Evolutionary conservation across 2,113 vertebrate species (phyloP).

Genomic region (Hirundichthys speculiger): DNA sequence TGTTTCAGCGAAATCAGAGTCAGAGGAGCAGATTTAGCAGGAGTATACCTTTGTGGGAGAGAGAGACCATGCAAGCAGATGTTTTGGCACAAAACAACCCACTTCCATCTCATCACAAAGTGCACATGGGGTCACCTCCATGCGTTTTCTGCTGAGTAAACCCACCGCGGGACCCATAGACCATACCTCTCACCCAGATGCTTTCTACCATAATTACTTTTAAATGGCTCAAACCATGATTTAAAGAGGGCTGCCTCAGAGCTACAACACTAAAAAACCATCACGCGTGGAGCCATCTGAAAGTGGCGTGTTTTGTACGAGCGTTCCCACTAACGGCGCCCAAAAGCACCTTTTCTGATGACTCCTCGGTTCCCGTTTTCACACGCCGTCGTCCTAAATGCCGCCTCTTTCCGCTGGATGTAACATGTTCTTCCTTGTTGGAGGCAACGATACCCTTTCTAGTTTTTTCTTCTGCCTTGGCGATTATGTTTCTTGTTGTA

Average conservation of each 20-base stretch:
- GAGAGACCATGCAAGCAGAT: constrained; percentile 46
- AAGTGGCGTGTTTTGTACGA: constrained; percentile 1
- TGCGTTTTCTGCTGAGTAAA: constrained; percentile 68
- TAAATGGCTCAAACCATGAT: constrained; percentile 51
- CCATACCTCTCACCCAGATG: constrained; percentile 61
- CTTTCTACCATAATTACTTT: constrained; percentile 61
- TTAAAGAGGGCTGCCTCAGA: constrained; percentile 29
- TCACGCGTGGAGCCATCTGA: constrained; percentile 14
- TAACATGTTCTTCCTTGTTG: background rate
- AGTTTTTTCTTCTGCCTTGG: background rate
- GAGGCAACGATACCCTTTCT: background rate
- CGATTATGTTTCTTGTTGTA: background rate
- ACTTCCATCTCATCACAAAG: constrained; percentile 43
- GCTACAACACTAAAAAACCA: constrained; percentile 20
- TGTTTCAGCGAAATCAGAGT: constrained; percentile 52
- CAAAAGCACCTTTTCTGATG: constrained; percentile 37
- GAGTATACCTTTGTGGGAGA: constrained; percentile 12
- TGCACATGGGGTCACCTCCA: constrained; percentile 39
- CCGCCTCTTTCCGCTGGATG: constrained; percentile 7
- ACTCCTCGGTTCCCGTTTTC: constrained; percentile 13
- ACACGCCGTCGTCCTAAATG: constrained; percentile 7
- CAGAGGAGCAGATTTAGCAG: constrained; percentile 50
- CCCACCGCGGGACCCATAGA: constrained; percentile 56
- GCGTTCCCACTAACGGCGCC: constrained; percentile 22
- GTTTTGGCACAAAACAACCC: constrained; percentile 41